Evolutionary conservation across 2,797 vertebrate genomes (phyloP).

Genomic region (Trematomus bernacchii): DNA sequence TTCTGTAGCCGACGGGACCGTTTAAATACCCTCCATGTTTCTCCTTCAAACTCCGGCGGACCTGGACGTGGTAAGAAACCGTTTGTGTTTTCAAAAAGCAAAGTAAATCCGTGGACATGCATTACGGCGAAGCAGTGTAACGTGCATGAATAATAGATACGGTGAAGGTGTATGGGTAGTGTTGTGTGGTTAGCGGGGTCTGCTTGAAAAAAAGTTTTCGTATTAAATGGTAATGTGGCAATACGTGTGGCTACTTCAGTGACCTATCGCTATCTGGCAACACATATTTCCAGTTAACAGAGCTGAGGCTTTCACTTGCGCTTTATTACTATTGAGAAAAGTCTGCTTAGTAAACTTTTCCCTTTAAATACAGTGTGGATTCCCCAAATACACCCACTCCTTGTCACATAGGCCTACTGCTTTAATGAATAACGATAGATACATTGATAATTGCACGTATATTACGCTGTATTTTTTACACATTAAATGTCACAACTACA

Average conservation of each 20-base stretch:
- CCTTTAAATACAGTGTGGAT: slow-evolving; percentile 5
- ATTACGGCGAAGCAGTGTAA: slow-evolving; percentile 1
- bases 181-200: slow-evolving; percentile 8
- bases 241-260: neutral
- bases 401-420: neutral
- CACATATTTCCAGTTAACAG: neutral
- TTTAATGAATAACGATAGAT: too few relatives aligned
- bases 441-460: too few relatives aligned
- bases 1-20: slow-evolving; percentile 53
- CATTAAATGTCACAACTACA: neutral
- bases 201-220: slow-evolving; percentile 49
- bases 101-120: neutral
- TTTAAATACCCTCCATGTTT: slow-evolving; percentile 76
- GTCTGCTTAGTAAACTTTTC: slow-evolving; percentile 44
- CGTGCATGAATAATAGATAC: slow-evolving; percentile 50
- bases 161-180: slow-evolving; percentile 15
- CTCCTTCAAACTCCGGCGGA: slow-evolving; percentile 65
- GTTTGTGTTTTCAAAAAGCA: neutral
- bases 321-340: neutral
- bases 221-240: neutral
- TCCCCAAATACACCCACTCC: neutral
- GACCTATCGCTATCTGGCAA: neutral
- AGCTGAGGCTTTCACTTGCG: slow-evolving; percentile 32
- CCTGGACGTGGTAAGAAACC: slow-evolving; percentile 73
- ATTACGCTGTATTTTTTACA: neutral